Percentiles rank a stretch among this genome's conserved stretches.
These are phyloP conservation scores for Perizoma flavofasciatum DNA, from an alignment of 2,888 invertebrate species.

Conservation along the genomic window DNA sequence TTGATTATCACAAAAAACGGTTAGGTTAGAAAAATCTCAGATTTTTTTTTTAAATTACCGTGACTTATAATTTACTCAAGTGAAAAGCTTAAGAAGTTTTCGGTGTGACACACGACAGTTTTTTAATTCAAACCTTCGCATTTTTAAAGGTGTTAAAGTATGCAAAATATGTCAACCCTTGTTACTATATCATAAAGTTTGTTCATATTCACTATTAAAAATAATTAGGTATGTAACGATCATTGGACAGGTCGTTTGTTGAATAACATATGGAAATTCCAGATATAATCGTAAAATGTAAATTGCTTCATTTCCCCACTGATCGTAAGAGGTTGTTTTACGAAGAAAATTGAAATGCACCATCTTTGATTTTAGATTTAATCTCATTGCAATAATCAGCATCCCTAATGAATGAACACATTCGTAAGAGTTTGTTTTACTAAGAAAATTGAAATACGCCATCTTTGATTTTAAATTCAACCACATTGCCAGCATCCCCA, in stretches of 20 bases:
- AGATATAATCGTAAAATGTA: conserved; percentile 16
- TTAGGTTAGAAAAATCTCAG: no score
- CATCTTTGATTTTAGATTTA: no score
- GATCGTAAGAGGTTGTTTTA: no score
- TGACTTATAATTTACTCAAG: neutral
- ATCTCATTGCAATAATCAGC: no score
- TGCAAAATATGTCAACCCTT: conserved; percentile 52
- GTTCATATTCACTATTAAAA: conserved; percentile 47
- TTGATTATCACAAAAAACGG: no score
- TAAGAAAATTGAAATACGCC: no score
- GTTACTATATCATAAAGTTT: conserved; percentile 45
- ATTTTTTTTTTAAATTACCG: no score
- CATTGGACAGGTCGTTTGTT: conserved; percentile 25
- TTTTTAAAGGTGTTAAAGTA: conserved; percentile 64
- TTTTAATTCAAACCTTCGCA: conserved; percentile 56
- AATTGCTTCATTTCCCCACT: conserved; percentile 33
- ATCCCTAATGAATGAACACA: no score
- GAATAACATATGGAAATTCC: conserved; percentile 31
- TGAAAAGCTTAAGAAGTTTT: conserved; percentile 19
- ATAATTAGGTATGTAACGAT: neutral
- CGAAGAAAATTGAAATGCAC: no score
- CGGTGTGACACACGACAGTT: conserved; percentile 49
- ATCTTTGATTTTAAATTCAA: no score
- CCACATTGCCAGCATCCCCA: no score
- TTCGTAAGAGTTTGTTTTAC: no score